These are phyloP conservation scores for Cataglyphis hispanica DNA, from an alignment of 1,140 invertebrate species.

Conservation along the genomic window DNA sequence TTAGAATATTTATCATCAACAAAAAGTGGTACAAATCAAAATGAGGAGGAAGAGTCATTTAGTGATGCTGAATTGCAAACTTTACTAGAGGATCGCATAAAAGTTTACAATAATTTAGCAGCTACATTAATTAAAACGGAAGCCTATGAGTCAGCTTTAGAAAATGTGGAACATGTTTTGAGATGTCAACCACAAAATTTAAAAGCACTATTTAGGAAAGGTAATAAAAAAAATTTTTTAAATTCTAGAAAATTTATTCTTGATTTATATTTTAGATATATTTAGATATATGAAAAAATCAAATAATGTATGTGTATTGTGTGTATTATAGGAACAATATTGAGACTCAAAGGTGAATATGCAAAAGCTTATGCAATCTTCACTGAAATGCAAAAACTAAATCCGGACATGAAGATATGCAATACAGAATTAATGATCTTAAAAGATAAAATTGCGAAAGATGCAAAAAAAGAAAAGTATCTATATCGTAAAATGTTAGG, in stretches of 20 bases:
- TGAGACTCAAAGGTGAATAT: conserved; percentile 88
- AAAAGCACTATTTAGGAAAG: conserved; percentile 96
- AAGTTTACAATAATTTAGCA: conserved; percentile 96
- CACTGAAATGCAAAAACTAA: conserved; percentile 87
- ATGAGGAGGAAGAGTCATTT: conserved; percentile 74
- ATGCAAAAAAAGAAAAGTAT: conserved; percentile 88
- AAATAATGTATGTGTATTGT: background rate
- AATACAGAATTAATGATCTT: conserved; percentile 88
- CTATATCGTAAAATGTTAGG: conserved; percentile 91
- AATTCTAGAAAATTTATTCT: conserved; percentile 30
- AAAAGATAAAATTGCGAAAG: conserved; percentile 87
- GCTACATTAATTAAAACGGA: conserved; percentile 95
- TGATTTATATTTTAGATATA: conserved; percentile 36
- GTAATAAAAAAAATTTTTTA: conserved; percentile 86
- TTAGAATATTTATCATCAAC: conserved; percentile 92
- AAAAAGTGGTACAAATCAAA: conserved; percentile 81
- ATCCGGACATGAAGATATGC: conserved; percentile 88
- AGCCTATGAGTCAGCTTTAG: conserved; percentile 93
- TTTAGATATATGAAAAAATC: conserved; percentile 10
- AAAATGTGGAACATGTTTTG: conserved; percentile 93
- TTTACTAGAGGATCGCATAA: conserved; percentile 92
- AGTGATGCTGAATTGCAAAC: conserved; percentile 88
- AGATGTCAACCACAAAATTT: conserved; percentile 94
- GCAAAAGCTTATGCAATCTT: conserved; percentile 88
- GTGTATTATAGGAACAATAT: conserved; percentile 86